Percentiles rank a stretch among this genome's conserved stretches.
Evolutionary conservation across 2,113 vertebrate genomes (phyloP).

Genomic region (Leptobrachium ailaonicum): DNA sequence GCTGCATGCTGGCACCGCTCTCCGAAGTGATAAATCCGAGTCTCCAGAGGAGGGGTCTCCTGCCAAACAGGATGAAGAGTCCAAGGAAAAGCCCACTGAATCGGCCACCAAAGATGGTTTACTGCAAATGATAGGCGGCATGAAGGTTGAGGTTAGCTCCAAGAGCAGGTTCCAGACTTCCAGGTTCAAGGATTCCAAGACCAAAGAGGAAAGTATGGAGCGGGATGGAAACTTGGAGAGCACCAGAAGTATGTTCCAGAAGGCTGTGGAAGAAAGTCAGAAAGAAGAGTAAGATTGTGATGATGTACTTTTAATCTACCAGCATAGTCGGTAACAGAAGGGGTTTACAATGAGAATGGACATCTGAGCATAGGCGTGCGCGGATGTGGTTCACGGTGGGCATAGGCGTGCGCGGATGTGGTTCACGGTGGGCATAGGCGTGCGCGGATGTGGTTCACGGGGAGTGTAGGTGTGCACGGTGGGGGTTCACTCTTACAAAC

Average conservation of each 20-base stretch:
- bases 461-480: too few relatives aligned
- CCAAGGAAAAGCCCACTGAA: constrained; percentile 15
- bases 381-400: too few relatives aligned
- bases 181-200: constrained; percentile 52
- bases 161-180: constrained; percentile 63
- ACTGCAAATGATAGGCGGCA: constrained; percentile 74
- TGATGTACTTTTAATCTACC: too few relatives aligned
- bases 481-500: too few relatives aligned
- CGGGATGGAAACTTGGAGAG: constrained; percentile 50
- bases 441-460: too few relatives aligned
- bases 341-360: too few relatives aligned
- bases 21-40: constrained; percentile 49
- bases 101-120: constrained; percentile 69
- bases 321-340: too few relatives aligned
- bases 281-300: constrained; percentile 68
- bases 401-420: too few relatives aligned
- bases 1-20: constrained; percentile 53
- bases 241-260: constrained; percentile 60
- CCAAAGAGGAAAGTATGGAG: constrained; percentile 36
- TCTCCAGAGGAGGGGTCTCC: constrained; percentile 10
- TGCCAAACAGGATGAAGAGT: constrained; percentile 40
- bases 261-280: constrained; percentile 52
- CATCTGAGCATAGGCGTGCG: too few relatives aligned
- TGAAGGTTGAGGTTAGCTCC: constrained; percentile 83
- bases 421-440: too few relatives aligned